These are phyloP conservation scores for Atopsyche davidsoni DNA, from an alignment of 1,140 invertebrate genomes.

Conservation along the genomic window DNA sequence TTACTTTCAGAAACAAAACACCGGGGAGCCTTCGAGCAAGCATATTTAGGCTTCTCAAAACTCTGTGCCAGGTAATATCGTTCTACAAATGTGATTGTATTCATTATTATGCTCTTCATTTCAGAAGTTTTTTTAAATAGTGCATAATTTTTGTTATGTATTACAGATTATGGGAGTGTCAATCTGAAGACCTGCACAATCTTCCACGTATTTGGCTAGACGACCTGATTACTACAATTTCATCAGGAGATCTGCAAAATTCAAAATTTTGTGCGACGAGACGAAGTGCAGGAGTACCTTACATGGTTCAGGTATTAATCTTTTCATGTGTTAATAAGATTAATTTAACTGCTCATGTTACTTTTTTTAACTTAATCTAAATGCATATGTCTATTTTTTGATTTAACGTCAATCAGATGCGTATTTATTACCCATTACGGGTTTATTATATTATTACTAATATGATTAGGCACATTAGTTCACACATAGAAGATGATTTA, in stretches of 20 bases:
- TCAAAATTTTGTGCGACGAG: slow-evolving; percentile 70
- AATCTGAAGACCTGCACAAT: slow-evolving; percentile 49
- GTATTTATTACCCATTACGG: too few species aligned
- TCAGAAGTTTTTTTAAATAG: not conserved
- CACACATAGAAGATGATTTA: too few species aligned
- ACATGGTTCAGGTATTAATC: slow-evolving; percentile 76
- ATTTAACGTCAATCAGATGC: too few species aligned
- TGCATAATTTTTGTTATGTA: not conserved
- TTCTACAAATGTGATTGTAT: not conserved
- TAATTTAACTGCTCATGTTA: too few species aligned
- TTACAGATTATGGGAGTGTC: slow-evolving; percentile 47
- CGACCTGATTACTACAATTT: slow-evolving; percentile 58
- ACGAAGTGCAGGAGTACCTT: slow-evolving; percentile 86
- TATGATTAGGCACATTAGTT: too few species aligned
- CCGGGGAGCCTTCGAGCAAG: slow-evolving; percentile 92
- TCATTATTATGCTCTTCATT: not conserved
- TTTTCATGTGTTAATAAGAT: too few species aligned
- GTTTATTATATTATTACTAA: too few species aligned
- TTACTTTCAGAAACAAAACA: slow-evolving; percentile 81
- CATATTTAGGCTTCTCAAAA: slow-evolving; percentile 80
- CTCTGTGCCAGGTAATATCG: slow-evolving; percentile 50
- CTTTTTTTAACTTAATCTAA: too few species aligned
- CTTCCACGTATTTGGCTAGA: slow-evolving; percentile 67
- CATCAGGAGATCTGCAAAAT: slow-evolving; percentile 42
- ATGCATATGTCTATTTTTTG: too few species aligned